phyloP scores from a whole-genome alignment of 2,888 invertebrate genomes.

The Melieria crassipennis region DNA sequence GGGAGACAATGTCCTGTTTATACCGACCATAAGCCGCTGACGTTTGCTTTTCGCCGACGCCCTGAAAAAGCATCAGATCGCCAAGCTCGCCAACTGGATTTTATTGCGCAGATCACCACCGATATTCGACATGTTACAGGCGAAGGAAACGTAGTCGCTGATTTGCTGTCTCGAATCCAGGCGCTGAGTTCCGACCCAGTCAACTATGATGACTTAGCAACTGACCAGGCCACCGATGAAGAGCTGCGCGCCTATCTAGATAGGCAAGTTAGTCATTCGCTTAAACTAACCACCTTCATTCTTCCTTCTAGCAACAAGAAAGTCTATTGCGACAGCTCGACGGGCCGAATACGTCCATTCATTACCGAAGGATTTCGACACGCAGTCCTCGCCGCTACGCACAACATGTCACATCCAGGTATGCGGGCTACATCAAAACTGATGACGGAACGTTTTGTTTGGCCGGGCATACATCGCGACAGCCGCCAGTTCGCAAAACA shows the following conservation, averaged over 20 bases:
- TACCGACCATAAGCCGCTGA: constrained; percentile 44
- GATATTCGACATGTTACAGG: constrained; percentile 40
- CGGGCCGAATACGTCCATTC: constrained; percentile 33
- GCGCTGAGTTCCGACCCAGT: constrained; percentile 19
- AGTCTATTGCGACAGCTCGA: constrained; percentile 34
- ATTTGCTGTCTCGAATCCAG: constrained; percentile 41
- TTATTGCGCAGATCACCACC: constrained; percentile 39
- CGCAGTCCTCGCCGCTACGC: constrained; percentile 32
- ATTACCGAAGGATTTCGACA: constrained; percentile 36
- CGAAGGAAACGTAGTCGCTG: constrained; percentile 36
- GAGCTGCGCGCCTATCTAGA: constrained; percentile 1
- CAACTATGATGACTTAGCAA: constrained; percentile 32
- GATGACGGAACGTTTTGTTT: constrained; percentile 45
- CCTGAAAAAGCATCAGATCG: too few species aligned
- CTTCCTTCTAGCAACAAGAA: neutral
- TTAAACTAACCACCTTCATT: neutral
- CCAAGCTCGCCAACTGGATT: constrained; percentile 38
- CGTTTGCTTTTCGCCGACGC: constrained; percentile 48
- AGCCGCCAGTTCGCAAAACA: constrained; percentile 26
- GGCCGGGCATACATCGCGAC: constrained; percentile 47
- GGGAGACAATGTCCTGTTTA: constrained; percentile 39
- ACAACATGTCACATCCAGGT: constrained; percentile 37
- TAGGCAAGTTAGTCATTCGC: neutral
- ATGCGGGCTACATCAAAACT: constrained; percentile 31
- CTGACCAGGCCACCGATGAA: constrained; percentile 31